Conservation (phyloP, 2,113 vertebrate species). For the Spilogale gracilis region DNA sequence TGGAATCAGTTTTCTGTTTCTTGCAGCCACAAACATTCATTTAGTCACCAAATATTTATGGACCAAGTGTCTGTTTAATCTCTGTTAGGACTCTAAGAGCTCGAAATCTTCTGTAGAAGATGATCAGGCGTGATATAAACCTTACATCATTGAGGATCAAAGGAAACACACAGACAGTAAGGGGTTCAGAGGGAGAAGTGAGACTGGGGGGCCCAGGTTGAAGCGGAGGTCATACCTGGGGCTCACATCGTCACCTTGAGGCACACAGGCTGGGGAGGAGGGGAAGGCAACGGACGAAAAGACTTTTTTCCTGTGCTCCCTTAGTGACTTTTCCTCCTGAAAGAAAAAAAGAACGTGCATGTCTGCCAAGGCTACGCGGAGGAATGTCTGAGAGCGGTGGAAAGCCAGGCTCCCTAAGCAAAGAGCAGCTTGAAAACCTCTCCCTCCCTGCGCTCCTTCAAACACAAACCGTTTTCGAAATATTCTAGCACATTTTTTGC, state of each 20-base stretch:
- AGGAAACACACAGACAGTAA: not conserved
- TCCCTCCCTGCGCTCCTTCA: conserved; percentile 9
- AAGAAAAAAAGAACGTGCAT: not conserved
- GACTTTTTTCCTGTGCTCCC: not conserved
- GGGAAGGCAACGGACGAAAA: not conserved
- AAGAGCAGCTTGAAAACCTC: not conserved
- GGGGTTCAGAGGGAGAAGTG: not conserved
- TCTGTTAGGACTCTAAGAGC: not conserved
- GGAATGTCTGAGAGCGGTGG: not conserved
- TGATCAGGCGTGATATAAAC: not conserved
- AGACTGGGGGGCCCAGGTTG: not conserved
- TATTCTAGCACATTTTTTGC: conserved; percentile 36
- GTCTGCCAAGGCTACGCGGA: not conserved
- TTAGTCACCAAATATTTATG: not conserved
- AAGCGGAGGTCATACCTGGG: not conserved
- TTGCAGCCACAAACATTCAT: not conserved
- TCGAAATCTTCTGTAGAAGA: not conserved
- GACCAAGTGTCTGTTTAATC: not conserved
- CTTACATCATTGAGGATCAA: not conserved
- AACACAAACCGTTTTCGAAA: conserved; percentile 14
- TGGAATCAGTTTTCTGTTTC: conserved; percentile 18
- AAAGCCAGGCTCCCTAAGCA: not conserved
- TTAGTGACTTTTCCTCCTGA: not conserved
- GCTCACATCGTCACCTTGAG: not conserved
- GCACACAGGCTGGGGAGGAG: not conserved